Evolutionary conservation across 2,797 vertebrate species (phyloP).

Genomic region (Anniella stebbinsi): DNA sequence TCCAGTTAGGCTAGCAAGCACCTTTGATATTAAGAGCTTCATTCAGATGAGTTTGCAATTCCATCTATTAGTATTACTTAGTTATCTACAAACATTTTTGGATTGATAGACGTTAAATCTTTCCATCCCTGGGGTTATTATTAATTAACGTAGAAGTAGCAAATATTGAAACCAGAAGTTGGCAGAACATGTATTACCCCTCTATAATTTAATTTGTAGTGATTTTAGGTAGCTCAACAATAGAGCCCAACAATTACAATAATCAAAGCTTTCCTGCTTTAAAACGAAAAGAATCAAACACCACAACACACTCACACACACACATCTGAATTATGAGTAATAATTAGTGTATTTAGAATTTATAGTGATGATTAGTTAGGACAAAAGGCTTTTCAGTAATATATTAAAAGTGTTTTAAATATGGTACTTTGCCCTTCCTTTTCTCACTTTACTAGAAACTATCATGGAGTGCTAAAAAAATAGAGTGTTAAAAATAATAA

Average conservation of each 20-base stretch:
- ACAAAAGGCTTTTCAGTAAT: not conserved
- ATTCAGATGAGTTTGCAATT: conserved; percentile 51
- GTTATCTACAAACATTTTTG: conserved; percentile 26
- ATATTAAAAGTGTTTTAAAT: not conserved
- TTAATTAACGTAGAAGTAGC: conserved; percentile 14
- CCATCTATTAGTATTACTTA: conserved; percentile 59
- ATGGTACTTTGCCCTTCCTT: not conserved
- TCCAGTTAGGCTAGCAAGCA: conserved; percentile 11
- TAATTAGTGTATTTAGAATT: conserved; percentile 17
- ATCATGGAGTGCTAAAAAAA: not conserved
- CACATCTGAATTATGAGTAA: conserved; percentile 15
- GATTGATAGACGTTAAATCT: conserved; percentile 37
- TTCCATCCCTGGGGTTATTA: conserved; percentile 19
- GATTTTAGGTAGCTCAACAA: not conserved
- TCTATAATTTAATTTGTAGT: conserved; percentile 6
- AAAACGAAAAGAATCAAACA: conserved; percentile 18
- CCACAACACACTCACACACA: not conserved
- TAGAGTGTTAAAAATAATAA: too few relatives aligned
- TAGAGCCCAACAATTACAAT: not conserved
- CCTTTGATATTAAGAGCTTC: conserved; percentile 53
- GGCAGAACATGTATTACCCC: not conserved
- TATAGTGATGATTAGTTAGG: not conserved
- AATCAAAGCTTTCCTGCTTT: not conserved
- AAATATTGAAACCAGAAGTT: not conserved
- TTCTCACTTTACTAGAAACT: not conserved